Conservation (phyloP, 2,113 vertebrate genomes). For the Hemibagrus wyckioides region DNA sequence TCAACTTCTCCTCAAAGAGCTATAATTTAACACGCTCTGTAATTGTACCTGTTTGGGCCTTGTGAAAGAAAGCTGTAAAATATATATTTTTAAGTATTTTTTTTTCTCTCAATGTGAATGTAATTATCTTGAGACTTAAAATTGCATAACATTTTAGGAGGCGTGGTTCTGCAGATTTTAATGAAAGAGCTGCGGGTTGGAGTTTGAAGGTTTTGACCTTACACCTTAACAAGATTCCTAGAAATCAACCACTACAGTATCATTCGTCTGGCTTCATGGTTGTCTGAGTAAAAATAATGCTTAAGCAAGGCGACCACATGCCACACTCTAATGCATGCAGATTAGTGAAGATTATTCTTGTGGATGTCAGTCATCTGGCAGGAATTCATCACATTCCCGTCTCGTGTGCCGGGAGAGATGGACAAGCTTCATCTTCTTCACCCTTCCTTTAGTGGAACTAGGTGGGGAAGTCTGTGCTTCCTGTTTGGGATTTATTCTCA, state of each 20-base stretch:
- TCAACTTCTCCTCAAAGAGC: neutral
- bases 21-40: conserved; percentile 37
- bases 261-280: neutral
- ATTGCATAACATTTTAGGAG: neutral
- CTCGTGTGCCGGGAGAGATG: conserved; percentile 44
- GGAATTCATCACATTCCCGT: conserved; percentile 50
- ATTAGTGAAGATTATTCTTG: conserved; percentile 60
- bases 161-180: neutral
- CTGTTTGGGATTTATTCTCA: conserved; percentile 44
- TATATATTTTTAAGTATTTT: too few relatives aligned
- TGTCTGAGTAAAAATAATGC: neutral
- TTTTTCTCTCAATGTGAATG: neutral
- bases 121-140: neutral
- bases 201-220: neutral
- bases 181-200: neutral
- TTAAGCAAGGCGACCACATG: neutral
- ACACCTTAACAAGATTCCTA: neutral
- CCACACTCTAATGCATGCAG: neutral
- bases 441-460: conserved; percentile 22
- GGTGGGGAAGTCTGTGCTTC: neutral
- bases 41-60: conserved; percentile 12
- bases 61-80: neutral
- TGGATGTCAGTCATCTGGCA: conserved; percentile 61
- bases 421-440: conserved; percentile 49
- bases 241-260: neutral